Evolutionary conservation across 2,797 vertebrate species (phyloP).

Genomic region (Poliocrania exsul): DNA sequence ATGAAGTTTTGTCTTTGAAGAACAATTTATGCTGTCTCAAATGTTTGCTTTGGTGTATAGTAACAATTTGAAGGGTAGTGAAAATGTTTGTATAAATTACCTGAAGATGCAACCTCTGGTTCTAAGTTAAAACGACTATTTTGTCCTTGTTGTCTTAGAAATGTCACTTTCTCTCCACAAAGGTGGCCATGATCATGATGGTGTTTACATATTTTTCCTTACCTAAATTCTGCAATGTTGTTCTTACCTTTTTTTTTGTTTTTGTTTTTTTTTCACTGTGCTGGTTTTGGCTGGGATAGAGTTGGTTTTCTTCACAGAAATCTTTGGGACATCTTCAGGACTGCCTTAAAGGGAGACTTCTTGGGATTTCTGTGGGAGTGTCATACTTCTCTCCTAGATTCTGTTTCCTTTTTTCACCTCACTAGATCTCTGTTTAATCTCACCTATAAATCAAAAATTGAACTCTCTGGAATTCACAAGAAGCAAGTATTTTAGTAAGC

Average conservation of each 20-base stretch:
- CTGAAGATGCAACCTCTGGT: neutral
- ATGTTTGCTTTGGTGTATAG: neutral
- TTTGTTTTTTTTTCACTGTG: neutral
- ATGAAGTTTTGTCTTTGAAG: neutral
- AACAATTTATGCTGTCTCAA: neutral
- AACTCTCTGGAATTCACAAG: neutral
- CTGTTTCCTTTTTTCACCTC: neutral
- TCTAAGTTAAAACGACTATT: neutral
- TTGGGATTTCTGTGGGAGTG: conserved; percentile 6
- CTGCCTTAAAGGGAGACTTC: neutral
- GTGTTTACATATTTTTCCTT: neutral
- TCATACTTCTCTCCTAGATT: neutral
- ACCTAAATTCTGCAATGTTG: neutral
- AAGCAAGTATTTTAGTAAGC: neutral
- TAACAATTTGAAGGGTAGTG: neutral
- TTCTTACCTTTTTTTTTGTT: neutral
- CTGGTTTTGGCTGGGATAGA: neutral
- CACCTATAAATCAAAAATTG: neutral
- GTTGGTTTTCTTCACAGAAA: neutral
- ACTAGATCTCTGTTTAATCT: conserved; percentile 11
- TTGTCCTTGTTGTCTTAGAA: neutral
- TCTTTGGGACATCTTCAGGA: neutral
- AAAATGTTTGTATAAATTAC: neutral
- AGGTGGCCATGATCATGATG: neutral
- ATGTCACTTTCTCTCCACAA: neutral